Evolutionary conservation across 1,140 invertebrate genomes (phyloP).

Genomic region (Drosophila kepulauana): DNA sequence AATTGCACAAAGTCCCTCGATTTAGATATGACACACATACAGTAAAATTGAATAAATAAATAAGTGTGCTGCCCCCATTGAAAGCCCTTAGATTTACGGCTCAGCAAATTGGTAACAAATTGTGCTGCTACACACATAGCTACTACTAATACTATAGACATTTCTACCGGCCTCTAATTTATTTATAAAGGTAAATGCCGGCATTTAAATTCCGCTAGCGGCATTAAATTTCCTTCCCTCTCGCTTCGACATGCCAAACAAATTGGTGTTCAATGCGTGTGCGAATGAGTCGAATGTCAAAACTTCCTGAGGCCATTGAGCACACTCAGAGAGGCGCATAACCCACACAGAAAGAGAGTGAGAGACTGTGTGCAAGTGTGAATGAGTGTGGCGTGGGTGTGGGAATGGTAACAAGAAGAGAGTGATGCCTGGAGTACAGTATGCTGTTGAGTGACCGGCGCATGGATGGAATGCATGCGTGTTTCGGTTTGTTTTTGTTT

Average conservation of each 20-base stretch:
- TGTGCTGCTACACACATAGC: constrained; percentile 10
- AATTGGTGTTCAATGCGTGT: constrained; percentile 18
- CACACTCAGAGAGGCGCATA: not conserved
- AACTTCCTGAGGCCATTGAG: constrained; percentile 45
- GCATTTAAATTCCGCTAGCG: constrained; percentile 70
- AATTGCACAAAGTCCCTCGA: constrained; percentile 14
- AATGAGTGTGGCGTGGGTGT: constrained; percentile 27
- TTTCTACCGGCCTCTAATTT: constrained; percentile 66
- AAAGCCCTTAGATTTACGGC: constrained; percentile 29
- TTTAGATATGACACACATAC: constrained; percentile 26
- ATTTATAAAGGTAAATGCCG: constrained; percentile 75
- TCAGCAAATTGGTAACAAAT: constrained; percentile 58
- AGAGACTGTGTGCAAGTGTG: constrained; percentile 16
- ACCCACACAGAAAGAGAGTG: not conserved
- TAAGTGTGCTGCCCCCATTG: constrained; percentile 22
- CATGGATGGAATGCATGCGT: constrained; percentile 29
- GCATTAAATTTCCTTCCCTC: not conserved
- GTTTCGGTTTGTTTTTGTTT: constrained; percentile 17
- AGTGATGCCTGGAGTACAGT: constrained; percentile 25
- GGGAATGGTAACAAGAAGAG: not conserved
- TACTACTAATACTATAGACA: constrained; percentile 1
- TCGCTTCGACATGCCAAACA: constrained; percentile 2
- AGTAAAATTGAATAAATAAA: constrained; percentile 36
- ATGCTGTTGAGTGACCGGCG: constrained; percentile 34
- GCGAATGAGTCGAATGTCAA: constrained; percentile 16